Evolutionary conservation across 2,797 vertebrate genomes (phyloP), one percentile per base, ranked within the genome.

Genomic region (Acanthurus lineatus): DNA sequence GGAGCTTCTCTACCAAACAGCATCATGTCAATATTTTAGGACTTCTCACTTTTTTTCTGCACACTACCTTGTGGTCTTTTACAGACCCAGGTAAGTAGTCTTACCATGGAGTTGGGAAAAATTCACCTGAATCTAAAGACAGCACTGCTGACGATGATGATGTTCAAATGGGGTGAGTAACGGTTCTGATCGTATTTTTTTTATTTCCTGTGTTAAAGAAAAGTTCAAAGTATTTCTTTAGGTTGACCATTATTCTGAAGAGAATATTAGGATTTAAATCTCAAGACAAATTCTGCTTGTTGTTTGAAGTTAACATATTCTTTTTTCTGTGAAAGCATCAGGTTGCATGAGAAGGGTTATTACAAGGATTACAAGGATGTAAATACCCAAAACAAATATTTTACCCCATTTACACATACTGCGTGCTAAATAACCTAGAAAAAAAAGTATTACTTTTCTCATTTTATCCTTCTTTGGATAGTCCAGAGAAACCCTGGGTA

Each of bases 81-180:
- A 54, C 16, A 65, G 51, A 49, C 25, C 35, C n/a, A 2, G 45
- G 75, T 60, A 49, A 64, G 28, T 5, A 54, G 28, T 47, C 71
- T 79, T 48, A 75, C 69, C 69, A 95, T 96, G 95, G 94, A 95
- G 79, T 35, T 92, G 52, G 77, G 90, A 19, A 92, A 70, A 79
- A 53, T 90, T 65, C 87, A 82, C 76, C 40, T 92, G 57, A 93
- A 94, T 65, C 86, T 92, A 4, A 93, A 89, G 83, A 95, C 92
- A 1, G 35, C 90, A n/a, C 89, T 96, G 69, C 86, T 96, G 65
- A 95, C 94, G 0, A 94, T 92, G 87, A 94, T 95, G 93, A 94
- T 96, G 95, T 95, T 96, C 76, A 95, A 94, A 83, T 95, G 93
- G 93, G 95, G 95, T 95, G 83, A 95, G 95, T 94, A n/a, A 19